Evolutionary conservation across 1,140 invertebrate species (phyloP).

Genomic region (Centruroides sculpturatus): DNA sequence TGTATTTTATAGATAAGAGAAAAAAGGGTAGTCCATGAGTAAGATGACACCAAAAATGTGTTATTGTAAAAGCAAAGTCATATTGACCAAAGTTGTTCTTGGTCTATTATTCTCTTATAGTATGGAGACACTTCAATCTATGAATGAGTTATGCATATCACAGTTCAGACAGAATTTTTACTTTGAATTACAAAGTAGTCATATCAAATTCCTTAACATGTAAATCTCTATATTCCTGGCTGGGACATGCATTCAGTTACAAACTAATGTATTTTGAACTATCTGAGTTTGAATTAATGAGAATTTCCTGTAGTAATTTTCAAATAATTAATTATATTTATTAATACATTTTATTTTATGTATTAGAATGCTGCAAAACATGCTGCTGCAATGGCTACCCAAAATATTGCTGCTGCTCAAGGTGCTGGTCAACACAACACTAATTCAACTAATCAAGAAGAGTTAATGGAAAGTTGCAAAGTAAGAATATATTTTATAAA

Average conservation of each 20-base stretch:
- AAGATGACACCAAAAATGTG: too few relatives aligned
- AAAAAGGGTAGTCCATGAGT: too few relatives aligned
- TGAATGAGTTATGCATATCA: neutral
- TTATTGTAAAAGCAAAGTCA: too few relatives aligned
- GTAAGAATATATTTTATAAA: neutral
- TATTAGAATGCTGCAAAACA: neutral
- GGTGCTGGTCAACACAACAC: constrained; percentile 51
- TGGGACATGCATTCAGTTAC: neutral
- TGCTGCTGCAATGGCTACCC: constrained; percentile 45
- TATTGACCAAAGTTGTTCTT: too few relatives aligned
- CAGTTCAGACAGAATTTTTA: too few relatives aligned
- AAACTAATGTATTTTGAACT: too few relatives aligned
- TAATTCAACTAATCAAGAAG: constrained; percentile 48
- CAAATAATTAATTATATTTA: too few relatives aligned
- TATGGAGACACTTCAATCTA: neutral
- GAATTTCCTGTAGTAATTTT: too few relatives aligned
- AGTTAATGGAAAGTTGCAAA: constrained; percentile 58
- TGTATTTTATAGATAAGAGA: neutral
- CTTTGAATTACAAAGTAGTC: neutral
- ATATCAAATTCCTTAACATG: too few relatives aligned
- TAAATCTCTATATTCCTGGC: neutral
- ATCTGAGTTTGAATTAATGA: too few relatives aligned
- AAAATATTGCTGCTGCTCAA: constrained; percentile 65
- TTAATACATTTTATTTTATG: too few relatives aligned
- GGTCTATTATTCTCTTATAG: too few relatives aligned